A percentile compares a stretch with the other conserved stretches of the same genome.
Conservation (phyloP, 1,140 invertebrate genomes). For the Branchinecta lindahli region DNA sequence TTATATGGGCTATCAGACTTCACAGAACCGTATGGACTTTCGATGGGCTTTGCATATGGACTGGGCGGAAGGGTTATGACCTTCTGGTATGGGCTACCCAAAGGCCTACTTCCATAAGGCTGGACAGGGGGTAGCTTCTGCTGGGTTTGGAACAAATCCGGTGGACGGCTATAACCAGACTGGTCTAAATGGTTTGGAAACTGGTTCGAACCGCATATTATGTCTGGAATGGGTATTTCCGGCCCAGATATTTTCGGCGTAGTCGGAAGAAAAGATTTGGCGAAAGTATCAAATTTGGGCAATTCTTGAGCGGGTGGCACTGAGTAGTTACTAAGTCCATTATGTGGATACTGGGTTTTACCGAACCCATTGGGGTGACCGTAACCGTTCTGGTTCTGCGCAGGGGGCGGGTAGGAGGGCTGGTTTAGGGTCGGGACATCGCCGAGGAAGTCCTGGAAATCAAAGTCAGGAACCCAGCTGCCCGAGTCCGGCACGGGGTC, state of each 20-base stretch:
- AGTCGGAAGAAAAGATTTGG: not conserved
- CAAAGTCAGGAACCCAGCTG: not conserved
- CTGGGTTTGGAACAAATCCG: not conserved
- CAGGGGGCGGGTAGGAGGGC: not conserved
- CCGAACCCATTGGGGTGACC: not conserved
- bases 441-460: not conserved
- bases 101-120: not conserved
- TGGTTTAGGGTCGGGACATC: not conserved
- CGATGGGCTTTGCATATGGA: not conserved
- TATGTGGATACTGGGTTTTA: not conserved
- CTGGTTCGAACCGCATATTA: not conserved
- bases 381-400: not conserved
- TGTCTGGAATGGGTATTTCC: not conserved
- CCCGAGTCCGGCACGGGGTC: not conserved
- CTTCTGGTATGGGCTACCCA: not conserved
- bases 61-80: not conserved
- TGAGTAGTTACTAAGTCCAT: not conserved
- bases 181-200: not conserved
- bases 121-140: not conserved
- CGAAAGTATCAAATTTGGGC: not conserved
- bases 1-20: conserved; percentile 7
- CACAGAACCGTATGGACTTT: conserved; percentile 2
- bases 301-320: not conserved
- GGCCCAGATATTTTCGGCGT: not conserved
- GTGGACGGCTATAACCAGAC: not conserved